phyloP scores from a whole-genome alignment of 2,797 vertebrate species.

The Macropus fuliginosus region DNA sequence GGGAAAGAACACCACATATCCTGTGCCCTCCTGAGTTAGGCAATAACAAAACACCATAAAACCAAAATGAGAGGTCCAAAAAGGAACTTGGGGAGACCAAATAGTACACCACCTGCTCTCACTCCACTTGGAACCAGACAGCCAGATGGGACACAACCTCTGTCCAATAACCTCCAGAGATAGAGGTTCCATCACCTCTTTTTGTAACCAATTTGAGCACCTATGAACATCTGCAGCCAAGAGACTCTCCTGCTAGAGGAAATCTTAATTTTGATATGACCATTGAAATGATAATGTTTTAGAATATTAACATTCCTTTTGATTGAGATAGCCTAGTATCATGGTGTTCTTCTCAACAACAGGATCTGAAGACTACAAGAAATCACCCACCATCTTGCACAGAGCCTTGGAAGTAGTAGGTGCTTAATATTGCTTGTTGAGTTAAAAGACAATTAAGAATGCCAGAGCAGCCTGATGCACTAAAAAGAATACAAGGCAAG shows the following conservation, averaged over 20 bases:
- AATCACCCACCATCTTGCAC: neutral
- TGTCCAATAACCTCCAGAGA: neutral
- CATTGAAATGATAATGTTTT: neutral
- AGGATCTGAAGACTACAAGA: neutral
- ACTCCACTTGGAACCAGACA: neutral
- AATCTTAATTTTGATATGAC: neutral
- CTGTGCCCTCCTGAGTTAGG: neutral
- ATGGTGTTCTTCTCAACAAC: neutral
- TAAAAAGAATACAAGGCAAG: no score
- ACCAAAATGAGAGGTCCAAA: neutral
- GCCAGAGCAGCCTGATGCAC: no score
- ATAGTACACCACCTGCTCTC: neutral
- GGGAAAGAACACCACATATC: neutral
- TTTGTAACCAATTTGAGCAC: neutral
- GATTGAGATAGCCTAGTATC: neutral
- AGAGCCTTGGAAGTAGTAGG: neutral
- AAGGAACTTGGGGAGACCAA: neutral
- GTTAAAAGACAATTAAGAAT: neutral
- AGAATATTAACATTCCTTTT: neutral
- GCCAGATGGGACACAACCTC: neutral
- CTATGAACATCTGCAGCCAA: neutral
- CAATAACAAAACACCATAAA: neutral
- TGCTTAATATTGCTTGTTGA: neutral
- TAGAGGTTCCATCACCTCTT: neutral
- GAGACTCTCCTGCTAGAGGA: neutral